Base-by-base conservation (phyloP, 2,888 invertebrate species). In the Tetragnatha montana region DNA sequence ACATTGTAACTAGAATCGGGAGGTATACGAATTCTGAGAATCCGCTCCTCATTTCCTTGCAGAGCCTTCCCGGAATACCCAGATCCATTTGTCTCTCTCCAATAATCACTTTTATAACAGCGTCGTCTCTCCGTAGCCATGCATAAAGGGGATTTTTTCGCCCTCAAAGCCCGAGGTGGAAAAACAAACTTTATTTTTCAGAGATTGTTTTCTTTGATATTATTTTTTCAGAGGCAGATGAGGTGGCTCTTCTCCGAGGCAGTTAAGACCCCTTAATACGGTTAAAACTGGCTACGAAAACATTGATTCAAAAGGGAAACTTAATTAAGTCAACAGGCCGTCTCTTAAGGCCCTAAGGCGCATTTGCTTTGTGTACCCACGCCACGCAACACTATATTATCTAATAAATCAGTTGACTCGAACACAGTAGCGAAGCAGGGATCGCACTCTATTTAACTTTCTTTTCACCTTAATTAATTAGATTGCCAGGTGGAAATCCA, bases 381-480 rank as follows among this genome's bases (percentile, higher is more conserved):
- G 47, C 89, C 75, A 51, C 50, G 89, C 85, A 89, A 89, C 89
- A 89, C 85, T 89, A 89, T 81, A 85, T 89, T 89, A 89, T 89
- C 89, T 85, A 89, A 89, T 89, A 89, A 89, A 89, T 89, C 89
- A 89, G 85, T 81, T 81, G 76, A 69, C 84, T 89, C 81, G 79
- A 84, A 89, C 81, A 85, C 76, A 89, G 89, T 89, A 89, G 76
- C 89, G 81, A 81, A 85, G 85, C 81, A 89, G 85, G 81, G 85
- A 51, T 85, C 89, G 71, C 75, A 47, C 76, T 89, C 81, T 89
- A 89, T 89, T 89, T 89, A 89, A 89, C 89, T 89, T 89, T 85
- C 89, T 89, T 89, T 89, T 89, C 81, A 89, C 81, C 76, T 85
- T 89, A 89, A 89, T 89, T 89, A 89, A 89, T 89, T 89, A 89